phyloP scores from a whole-genome alignment of 2,888 invertebrate species.

The Drosophila suboccidentalis region DNA sequence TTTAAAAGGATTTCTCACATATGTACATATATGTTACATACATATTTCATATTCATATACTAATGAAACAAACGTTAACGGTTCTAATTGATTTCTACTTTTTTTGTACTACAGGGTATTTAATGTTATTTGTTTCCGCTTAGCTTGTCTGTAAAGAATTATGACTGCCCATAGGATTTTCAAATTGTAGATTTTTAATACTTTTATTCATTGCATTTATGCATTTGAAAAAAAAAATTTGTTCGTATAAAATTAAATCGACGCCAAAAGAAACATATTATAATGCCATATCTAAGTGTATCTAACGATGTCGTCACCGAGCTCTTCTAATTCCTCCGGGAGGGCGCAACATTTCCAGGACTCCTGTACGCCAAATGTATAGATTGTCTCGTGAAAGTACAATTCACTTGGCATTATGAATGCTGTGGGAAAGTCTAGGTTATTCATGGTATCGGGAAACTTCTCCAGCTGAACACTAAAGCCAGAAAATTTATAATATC shows the following conservation, averaged over 20 bases:
- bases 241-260: not conserved
- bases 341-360: slow-evolving; percentile 62
- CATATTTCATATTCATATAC: not conserved
- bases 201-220: not conserved
- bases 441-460: slow-evolving; percentile 95
- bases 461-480: slow-evolving; percentile 96
- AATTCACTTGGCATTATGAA: slow-evolving; percentile 90
- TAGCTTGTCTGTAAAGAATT: not conserved
- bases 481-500: slow-evolving; percentile 91
- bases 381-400: slow-evolving; percentile 87
- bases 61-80: not conserved
- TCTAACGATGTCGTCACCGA: slow-evolving; percentile 40
- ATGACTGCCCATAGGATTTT: not conserved
- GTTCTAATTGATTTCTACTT: not conserved
- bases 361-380: slow-evolving; percentile 55
- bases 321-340: slow-evolving; percentile 43
- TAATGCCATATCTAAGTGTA: slow-evolving; percentile 24
- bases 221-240: not conserved
- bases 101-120: not conserved
- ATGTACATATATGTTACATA: too few relatives aligned
- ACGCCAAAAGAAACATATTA: slow-evolving; percentile 1
- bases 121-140: not conserved
- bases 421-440: slow-evolving; percentile 91
- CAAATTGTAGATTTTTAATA: not conserved
- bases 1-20: too few relatives aligned